Evolutionary conservation across 2,888 invertebrate species (phyloP), one percentile per base, ranked within the genome.

Genomic region (Mechanitis mazaeus): DNA sequence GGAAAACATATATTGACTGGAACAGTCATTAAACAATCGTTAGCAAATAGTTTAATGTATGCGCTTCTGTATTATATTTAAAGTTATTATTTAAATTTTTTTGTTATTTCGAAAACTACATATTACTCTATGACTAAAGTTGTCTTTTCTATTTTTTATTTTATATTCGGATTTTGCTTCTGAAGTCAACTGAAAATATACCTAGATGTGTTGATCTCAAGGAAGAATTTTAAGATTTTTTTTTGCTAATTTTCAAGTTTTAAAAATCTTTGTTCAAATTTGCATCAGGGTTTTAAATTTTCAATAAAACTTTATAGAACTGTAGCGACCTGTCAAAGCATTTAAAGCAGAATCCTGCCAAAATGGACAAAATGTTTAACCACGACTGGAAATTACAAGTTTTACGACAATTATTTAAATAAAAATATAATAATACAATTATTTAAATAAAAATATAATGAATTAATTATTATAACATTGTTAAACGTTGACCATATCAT

Each of bases 21-120:
- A 50, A 33, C 53, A 54, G 53, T 58, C 58, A 64, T 64, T 56
- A 56, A 59, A 66, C 66, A 58, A 66, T 59, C 58, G 64, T 64
- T 62, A 56, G 46, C 35, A 60, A 45, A 61, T 63, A 56, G 61
- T 66, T 59, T 59, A 31, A 50, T 50, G 50, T 50, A 31, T 50
- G 28, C 50, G 6, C 28, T 31, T 50, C 31, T 50, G 31, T n/a
- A 50, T 31, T 50, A 50, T 7, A 50, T 50, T 50, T 31, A 50
- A 31, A 50, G 50, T 50, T 50, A 31, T 7, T 31, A 11, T 50
- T 50, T 7, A 9, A 31, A 50, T 50, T 31, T 31, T 31, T 50
- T 50, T 50, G 31, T 50, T 7, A 42, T 42, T 9, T 42, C 42
- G 42, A 42, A 42, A 42, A 35, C 4, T 35, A 35, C 6, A 3